phyloP scores from a whole-genome alignment of 64 coral and sea anemone genomes.

The Montipora sp. region DNA sequence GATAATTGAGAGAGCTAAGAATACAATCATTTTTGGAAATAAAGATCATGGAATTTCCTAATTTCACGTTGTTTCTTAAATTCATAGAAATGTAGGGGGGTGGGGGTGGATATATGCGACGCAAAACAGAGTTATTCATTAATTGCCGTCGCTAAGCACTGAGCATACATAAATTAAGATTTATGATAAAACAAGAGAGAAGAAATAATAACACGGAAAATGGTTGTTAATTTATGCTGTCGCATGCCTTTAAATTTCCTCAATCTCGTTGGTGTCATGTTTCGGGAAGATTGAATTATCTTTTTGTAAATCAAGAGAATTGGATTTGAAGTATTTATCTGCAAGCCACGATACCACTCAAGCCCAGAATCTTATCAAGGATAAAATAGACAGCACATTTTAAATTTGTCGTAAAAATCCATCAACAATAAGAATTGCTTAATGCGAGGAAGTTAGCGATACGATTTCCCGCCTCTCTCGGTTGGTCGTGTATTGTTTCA shows the following conservation, averaged over 20 bases:
- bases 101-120: not conserved
- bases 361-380: not conserved
- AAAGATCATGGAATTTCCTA: not conserved
- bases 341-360: not conserved
- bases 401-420: conserved; percentile 12
- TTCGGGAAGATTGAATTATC: not conserved
- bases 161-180: not conserved
- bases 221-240: not conserved
- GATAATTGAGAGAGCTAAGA: not conserved
- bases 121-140: not conserved
- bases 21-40: not conserved
- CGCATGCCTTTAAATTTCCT: not conserved
- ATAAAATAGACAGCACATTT: not conserved
- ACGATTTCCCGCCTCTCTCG: conserved; percentile 13
- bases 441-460: conserved; percentile 11
- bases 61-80: not conserved
- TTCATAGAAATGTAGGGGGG: not conserved
- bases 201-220: not conserved
- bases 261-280: not conserved
- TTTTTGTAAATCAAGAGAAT: not conserved
- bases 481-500: conserved; percentile 58
- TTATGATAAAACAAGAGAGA: not conserved
- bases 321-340: not conserved
- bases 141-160: not conserved
- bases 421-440: conserved; percentile 9